A percentile compares a stretch with the other conserved stretches of the same genome.
phyloP scores from a whole-genome alignment of 2,888 invertebrate species.

The Heliconius ethilla region DNA sequence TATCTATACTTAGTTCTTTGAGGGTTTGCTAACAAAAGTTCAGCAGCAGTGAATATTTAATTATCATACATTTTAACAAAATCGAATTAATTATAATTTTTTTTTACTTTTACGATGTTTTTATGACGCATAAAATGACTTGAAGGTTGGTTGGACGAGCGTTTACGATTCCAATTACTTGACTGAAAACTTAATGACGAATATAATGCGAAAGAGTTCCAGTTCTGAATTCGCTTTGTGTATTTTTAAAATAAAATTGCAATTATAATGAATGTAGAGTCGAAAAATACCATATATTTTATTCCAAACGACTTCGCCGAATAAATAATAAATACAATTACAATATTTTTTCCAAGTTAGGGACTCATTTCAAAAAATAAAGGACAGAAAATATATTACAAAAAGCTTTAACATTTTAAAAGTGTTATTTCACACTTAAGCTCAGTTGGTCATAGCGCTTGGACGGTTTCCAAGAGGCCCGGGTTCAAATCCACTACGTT shows the following conservation, averaged over 20 bases:
- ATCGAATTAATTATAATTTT: slow-evolving; percentile 20
- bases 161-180: slow-evolving; percentile 25
- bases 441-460: too few relatives aligned
- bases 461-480: too few relatives aligned
- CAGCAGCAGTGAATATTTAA: slow-evolving; percentile 15
- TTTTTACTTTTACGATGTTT: slow-evolving; percentile 24
- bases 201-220: slow-evolving; percentile 13
- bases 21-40: slow-evolving; percentile 1
- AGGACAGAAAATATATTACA: too few relatives aligned
- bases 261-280: not conserved
- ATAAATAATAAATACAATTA: too few relatives aligned
- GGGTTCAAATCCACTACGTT: too few relatives aligned
- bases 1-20: not conserved
- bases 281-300: not conserved
- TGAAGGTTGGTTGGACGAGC: slow-evolving; percentile 22
- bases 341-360: too few relatives aligned
- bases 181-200: slow-evolving; percentile 17
- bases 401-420: too few relatives aligned
- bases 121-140: slow-evolving; percentile 20
- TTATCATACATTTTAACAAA: slow-evolving; percentile 14
- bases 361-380: too few relatives aligned
- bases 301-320: too few relatives aligned
- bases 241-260: slow-evolving; percentile 10
- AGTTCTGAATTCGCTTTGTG: slow-evolving; percentile 15
- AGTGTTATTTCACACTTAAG: too few relatives aligned